Evolutionary conservation across 2,888 invertebrate species (phyloP), one percentile per base, ranked within the genome.

Genomic region (Baronia brevicornis): DNA sequence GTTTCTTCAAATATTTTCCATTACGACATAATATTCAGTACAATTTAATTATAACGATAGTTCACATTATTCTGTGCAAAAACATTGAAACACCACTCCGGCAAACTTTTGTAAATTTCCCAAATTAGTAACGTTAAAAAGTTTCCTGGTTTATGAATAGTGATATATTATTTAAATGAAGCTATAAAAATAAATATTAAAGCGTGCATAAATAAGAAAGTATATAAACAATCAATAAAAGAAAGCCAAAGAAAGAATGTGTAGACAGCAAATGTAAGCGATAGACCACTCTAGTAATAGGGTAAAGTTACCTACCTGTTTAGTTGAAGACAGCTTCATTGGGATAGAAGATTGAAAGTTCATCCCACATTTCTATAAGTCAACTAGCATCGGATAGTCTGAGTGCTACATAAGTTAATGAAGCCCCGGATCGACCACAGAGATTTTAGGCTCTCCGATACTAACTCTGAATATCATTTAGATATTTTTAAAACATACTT

Each of bases 281-380:
- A 21, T n/a, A 26, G 17, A 8, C 20, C 32, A 21, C 5, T 7
- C 6, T 5, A 20, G 21, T 30, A 30, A 44, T 48, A 27, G 26
- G 25, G 62, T 52, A 44, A 46, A 53, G 33, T 58, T 59, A 78
- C 79, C 79, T 80, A 80, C 80, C 80, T 80, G 74, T 32, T 43
- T n/a, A n/a, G n/a, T n/a, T 42, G 66, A 48, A 66, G 64, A 50
- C 69, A 60, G 68, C 67, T 46, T 67, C 64, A 42, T 10, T 19
- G 8, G 10, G 26, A 26, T 15, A 21, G 21, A 26, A 25, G 19
- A 13, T 12, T 20, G 21, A 7, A 32, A 32, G 19, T 9, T 8
- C 5, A 20, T 26, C 25, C 21, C 25, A 32, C 26, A 13, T 8
- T 23, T 24, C 2, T 11, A 9, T 12, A 4, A 31, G 21, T 29